phyloP scores from a whole-genome alignment of 2,797 vertebrate species.

The Muscicapa striata region DNA sequence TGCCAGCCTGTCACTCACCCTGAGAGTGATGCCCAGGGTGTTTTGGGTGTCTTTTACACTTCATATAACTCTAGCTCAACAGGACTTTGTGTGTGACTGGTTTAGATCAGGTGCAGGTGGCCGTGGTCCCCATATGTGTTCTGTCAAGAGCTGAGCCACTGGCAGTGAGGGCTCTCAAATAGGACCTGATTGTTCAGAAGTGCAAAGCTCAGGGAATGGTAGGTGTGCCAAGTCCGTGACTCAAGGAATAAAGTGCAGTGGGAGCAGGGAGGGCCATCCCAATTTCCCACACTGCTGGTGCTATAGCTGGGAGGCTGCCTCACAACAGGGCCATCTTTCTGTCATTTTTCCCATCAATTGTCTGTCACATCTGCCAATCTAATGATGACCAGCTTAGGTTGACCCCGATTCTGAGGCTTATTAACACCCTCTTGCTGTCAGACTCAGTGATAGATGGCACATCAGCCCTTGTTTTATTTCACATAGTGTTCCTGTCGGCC shows the following conservation, averaged over 20 bases:
- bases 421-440: constrained; percentile 54
- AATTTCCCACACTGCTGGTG: not conserved
- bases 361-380: constrained; percentile 48
- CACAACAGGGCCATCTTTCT: not conserved
- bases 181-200: not conserved
- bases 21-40: not conserved
- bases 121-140: accelerated
- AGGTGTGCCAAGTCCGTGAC: not conserved
- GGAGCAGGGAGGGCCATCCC: not conserved
- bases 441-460: constrained; percentile 19
- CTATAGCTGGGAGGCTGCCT: not conserved
- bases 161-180: not conserved
- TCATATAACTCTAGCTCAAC: not conserved
- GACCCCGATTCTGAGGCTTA: constrained; percentile 49
- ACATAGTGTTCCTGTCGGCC: not conserved
- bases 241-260: not conserved
- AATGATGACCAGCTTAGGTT: constrained; percentile 12
- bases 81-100: not conserved
- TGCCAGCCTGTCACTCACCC: not conserved
- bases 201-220: not conserved
- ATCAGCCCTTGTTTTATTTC: constrained; percentile 21
- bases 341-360: not conserved
- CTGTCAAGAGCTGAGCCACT: accelerated
- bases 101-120: not conserved
- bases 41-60: not conserved